Evolutionary conservation across 2,888 invertebrate genomes (phyloP), one percentile per base, ranked within the genome.

Genomic region (Drosophila kokeensis): DNA sequence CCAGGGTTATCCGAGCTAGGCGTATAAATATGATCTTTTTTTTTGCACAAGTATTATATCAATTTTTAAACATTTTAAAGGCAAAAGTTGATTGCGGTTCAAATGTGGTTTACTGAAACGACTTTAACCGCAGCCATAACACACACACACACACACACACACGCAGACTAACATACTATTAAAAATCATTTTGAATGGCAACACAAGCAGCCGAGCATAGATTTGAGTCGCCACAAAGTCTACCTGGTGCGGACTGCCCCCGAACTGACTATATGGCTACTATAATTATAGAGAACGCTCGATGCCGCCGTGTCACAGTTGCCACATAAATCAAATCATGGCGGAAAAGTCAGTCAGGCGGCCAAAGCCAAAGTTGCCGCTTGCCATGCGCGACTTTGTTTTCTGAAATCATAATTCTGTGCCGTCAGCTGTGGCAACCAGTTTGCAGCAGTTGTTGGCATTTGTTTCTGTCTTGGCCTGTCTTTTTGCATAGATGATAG

Each of bases 211-310:
- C 24, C 21, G 29, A 55, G 48, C 48, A 53, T 53, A 61, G 36
- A 49, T 73, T 24, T 24, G 10, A 42, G 83, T 57, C 90, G 83
- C 83, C 84, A 73, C 54, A 59, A 18, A 54, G 84, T 84, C 84
- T 84, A 55, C 70, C 49, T 24, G 30, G 50, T 50, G 24, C 52
- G 21, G 57, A 34, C 74, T 66, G 64, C 53, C 73, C 24, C 64
- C 48, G 29, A 65, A 61, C 69, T 68, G 49, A 42, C 71, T 48
- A 52, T 40, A 30, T 30, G 15, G 57, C 57, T 57, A 68, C 61
- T 61, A 85, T 87, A 90, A 90, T 87, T 87, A 87, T 88, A 90
- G 86, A 90, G 89, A 90, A 90, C 81, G 89, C 70, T 77, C 71
- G 76, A 67, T 67, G 77, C 75, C 73, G 82, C 73, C 77, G 83